A percentile compares a stretch with the other conserved stretches of the same genome.
Conservation (phyloP, 2,888 invertebrate genomes). For the Eucera pruinosa region DNA sequence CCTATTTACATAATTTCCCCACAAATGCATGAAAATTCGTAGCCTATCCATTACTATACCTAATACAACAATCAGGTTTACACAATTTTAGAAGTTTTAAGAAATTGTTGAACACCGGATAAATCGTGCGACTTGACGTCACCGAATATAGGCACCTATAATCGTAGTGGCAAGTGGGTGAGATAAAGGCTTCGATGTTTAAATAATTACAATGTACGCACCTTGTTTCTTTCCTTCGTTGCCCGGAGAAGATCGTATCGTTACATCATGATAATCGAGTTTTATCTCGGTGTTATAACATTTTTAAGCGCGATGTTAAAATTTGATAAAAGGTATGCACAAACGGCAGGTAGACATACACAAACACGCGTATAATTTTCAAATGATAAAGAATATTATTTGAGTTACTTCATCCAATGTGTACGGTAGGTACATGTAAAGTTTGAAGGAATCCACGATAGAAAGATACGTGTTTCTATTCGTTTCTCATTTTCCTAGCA, state of each 20-base stretch:
- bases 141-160: constrained; percentile 35
- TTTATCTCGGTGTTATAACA: constrained; percentile 10
- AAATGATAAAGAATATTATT: no score
- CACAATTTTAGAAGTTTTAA: no score
- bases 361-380: no score
- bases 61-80: no score
- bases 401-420: no score
- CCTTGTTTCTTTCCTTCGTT: constrained; percentile 22
- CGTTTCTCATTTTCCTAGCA: neutral
- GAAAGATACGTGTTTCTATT: neutral
- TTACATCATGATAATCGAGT: constrained; percentile 28
- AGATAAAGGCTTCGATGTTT: constrained; percentile 55
- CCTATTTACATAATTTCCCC: no score
- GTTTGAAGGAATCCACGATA: neutral
- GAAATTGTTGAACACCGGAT: constrained; percentile 21
- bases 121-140: constrained; percentile 44
- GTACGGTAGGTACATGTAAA: no score
- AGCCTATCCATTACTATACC: no score
- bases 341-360: no score
- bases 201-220: constrained; percentile 50
- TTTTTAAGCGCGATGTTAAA: neutral
- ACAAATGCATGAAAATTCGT: no score
- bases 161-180: constrained; percentile 48
- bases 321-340: no score
- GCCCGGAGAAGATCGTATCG: constrained; percentile 9